Base-by-base conservation (phyloP, 2,113 vertebrate species). In the Sinocyclocheilus anshuiensis region DNA sequence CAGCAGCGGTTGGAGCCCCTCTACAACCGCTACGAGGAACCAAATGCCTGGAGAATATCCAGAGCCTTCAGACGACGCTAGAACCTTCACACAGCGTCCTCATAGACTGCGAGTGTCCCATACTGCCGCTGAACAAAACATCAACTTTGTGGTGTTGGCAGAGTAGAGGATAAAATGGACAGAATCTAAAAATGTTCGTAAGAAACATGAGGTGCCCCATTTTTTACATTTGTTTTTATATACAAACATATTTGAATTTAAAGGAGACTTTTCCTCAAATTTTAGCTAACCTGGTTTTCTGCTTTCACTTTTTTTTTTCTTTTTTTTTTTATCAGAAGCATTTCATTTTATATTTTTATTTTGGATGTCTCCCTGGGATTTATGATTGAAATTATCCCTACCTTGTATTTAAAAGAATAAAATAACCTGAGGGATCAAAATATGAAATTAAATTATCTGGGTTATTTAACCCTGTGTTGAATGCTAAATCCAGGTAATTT, bases 11-110 rank as follows among this genome's bases (percentile, higher is more conserved):
- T 99, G 13, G 98, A 99, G 63, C 98, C 98, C 0, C 92, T 99
- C 1, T 99, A 99, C 94, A 99, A 99, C 85, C 97, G 97, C 72
- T 99, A 99, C 0, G 98, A 99, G 88, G 98, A 99, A 80, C 98
- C 98, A 88, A 99, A 99, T 0, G 98, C 98, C 5, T 99, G 98
- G 98, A 95, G 98, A 83, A 99, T 99, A 86, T 99, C 98, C 0
- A 95, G 97, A 0, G 98, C 97, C 0, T 99, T 99, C 96, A 93
- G 98, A 0, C 93, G 97, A 0, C 97, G 97, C 18, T 99, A 91
- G 86, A 75, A 55, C 26, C 3, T 26, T 53, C 36, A 12, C 22
- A 42, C 5, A 39, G 13, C 59, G 15, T 80, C 7, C 42, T 16
- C 8, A 26, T 65, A 39, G 71, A 77, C 71, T 85, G 24, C 69